Evolutionary conservation across 1,140 invertebrate species (phyloP).

Genomic region (Procambarus clarkii): DNA sequence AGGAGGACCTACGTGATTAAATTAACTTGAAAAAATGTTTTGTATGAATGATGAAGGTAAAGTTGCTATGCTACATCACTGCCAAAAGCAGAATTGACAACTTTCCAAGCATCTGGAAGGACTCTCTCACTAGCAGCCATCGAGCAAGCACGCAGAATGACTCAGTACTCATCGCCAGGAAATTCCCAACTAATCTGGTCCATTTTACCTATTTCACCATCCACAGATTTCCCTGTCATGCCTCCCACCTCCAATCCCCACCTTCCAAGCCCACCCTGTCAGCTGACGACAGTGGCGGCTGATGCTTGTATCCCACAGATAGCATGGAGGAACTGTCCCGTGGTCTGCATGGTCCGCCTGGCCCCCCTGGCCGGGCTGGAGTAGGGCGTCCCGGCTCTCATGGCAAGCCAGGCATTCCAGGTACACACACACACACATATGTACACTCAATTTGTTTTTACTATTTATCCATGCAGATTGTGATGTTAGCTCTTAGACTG

Average conservation of each 20-base stretch:
- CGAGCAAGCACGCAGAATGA: background rate
- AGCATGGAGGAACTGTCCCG: slow-evolving; percentile 65
- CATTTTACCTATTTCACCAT: background rate
- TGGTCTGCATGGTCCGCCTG: slow-evolving; percentile 70
- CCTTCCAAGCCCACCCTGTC: slow-evolving; percentile 40
- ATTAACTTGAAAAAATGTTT: background rate
- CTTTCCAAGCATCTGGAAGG: background rate
- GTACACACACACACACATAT: slow-evolving; percentile 17
- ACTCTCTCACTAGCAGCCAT: background rate
- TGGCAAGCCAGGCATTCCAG: slow-evolving; percentile 65
- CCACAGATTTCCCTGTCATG: background rate
- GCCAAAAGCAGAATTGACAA: background rate
- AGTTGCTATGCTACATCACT: background rate
- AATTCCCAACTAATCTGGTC: background rate
- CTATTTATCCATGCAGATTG: too few species aligned
- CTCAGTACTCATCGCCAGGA: background rate
- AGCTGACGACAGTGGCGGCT: slow-evolving; percentile 48
- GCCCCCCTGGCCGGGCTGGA: slow-evolving; percentile 59
- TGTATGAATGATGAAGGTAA: background rate
- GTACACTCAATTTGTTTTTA: too few species aligned
- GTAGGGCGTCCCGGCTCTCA: slow-evolving; percentile 54
- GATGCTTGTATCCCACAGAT: slow-evolving; percentile 67
- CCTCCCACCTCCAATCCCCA: background rate
- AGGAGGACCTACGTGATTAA: background rate
- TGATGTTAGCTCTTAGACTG: too few species aligned